Evolutionary conservation across 2,797 vertebrate genomes (phyloP).

Genomic region (Fratercula arctica): DNA sequence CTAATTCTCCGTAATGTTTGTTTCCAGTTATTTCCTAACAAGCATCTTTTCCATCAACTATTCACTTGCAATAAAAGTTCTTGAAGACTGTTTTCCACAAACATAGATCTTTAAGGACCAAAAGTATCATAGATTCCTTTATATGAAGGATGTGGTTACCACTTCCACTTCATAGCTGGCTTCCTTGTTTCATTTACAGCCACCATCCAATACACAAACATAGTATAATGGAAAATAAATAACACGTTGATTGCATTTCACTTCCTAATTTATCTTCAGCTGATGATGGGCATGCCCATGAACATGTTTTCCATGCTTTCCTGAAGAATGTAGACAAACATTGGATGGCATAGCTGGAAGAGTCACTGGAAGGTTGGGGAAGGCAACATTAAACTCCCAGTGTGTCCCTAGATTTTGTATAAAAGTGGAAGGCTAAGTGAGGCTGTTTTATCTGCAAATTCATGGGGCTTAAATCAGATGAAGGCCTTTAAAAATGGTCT

Average conservation of each 20-base stretch:
- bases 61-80: not conserved
- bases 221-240: not conserved
- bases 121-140: not conserved
- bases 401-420: not conserved
- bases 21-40: not conserved
- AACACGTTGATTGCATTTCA: not conserved
- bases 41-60: not conserved
- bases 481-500: not conserved
- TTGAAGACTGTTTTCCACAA: not conserved
- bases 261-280: not conserved
- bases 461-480: not conserved
- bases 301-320: not conserved
- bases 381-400: not conserved
- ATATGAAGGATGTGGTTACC: not conserved
- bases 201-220: not conserved
- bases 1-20: not conserved
- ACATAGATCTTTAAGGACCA: not conserved
- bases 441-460: not conserved
- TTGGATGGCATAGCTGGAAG: not conserved
- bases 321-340: not conserved
- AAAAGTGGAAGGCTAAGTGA: not conserved
- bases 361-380: not conserved
- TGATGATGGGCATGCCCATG: not conserved
- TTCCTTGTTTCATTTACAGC: not conserved
- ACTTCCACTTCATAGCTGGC: not conserved